These are phyloP conservation scores for Decapterus maruadsi DNA, from an alignment of 2,797 vertebrate species.

Conservation along the genomic window DNA sequence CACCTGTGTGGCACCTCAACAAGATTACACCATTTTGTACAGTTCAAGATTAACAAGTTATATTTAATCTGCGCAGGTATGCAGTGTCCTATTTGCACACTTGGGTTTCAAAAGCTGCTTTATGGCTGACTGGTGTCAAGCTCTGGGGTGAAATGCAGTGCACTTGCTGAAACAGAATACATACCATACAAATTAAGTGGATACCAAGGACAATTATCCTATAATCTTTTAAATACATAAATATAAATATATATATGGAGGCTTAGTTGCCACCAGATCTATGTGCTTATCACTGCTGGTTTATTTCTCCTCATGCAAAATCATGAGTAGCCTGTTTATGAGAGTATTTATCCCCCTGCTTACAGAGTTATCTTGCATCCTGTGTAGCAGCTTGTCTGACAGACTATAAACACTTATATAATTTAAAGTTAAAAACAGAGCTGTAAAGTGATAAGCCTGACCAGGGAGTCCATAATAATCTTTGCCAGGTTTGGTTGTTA, in stretches of 20 bases:
- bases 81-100: conserved; percentile 23
- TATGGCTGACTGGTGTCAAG: not conserved
- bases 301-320: not conserved
- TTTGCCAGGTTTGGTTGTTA: conserved; percentile 11
- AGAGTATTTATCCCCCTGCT: not conserved
- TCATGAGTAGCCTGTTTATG: not conserved
- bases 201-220: accelerated
- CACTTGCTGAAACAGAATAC: not conserved
- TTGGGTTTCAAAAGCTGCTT: conserved; percentile 12
- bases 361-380: not conserved
- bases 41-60: conserved; percentile 71
- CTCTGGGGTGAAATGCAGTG: conserved; percentile 21
- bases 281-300: not conserved
- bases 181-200: not conserved
- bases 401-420: not conserved
- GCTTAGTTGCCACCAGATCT: not conserved
- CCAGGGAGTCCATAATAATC: not conserved
- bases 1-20: conserved; percentile 63
- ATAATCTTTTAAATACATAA: not conserved
- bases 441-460: conserved; percentile 8
- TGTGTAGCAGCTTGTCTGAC: not conserved
- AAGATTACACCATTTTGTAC: conserved; percentile 59
- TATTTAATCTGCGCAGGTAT: conserved; percentile 67
- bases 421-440: conserved; percentile 3
- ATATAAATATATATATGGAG: too few relatives aligned